Percentiles rank a stretch among this genome's conserved stretches.
These are phyloP conservation scores for Corythornis madagascariensis DNA, from an alignment of 2,113 vertebrate genomes.

Conservation along the genomic window DNA sequence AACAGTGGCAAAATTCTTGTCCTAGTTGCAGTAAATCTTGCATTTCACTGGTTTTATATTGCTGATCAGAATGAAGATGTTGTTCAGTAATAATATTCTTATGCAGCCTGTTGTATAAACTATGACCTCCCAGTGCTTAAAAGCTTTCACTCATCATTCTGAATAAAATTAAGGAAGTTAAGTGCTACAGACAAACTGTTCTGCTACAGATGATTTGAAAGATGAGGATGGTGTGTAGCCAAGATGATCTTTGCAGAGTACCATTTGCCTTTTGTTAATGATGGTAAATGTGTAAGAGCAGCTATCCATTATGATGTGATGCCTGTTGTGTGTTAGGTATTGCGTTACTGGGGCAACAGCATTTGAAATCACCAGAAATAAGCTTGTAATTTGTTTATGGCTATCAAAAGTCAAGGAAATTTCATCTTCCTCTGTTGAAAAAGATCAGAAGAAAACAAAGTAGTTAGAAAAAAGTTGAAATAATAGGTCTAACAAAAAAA, in stretches of 20 bases:
- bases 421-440: background rate
- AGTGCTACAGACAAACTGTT: background rate
- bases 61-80: background rate
- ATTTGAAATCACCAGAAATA: background rate
- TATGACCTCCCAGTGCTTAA: background rate
- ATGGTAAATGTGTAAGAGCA: background rate
- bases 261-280: background rate
- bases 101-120: background rate
- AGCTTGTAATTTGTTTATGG: background rate
- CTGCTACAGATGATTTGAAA: background rate
- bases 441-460: background rate
- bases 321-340: background rate
- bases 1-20: background rate
- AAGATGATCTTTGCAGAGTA: background rate
- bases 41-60: background rate
- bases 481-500: background rate
- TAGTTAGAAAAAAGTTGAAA: background rate
- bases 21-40: background rate
- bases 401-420: background rate
- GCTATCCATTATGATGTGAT: background rate
- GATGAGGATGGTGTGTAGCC: background rate
- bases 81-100: background rate
- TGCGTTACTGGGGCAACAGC: background rate
- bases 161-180: constrained; percentile 19
- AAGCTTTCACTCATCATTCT: background rate